Evolutionary conservation across 2,888 invertebrate species (phyloP).

Genomic region (Acleris sparsana): DNA sequence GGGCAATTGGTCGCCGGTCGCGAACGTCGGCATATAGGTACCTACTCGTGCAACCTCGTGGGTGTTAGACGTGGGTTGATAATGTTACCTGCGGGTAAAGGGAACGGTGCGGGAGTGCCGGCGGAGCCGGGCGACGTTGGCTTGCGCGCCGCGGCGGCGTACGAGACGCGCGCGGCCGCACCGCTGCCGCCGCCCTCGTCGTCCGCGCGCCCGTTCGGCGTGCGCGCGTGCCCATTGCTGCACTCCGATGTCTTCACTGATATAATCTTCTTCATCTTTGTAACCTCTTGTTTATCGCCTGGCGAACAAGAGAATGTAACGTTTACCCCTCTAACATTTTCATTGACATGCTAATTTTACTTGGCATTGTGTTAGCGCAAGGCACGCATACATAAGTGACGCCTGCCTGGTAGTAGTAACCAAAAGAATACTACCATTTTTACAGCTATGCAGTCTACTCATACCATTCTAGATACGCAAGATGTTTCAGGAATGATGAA

Average conservation of each 20-base stretch:
- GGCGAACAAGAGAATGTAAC: conserved; percentile 29
- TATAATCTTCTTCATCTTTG: conserved; percentile 73
- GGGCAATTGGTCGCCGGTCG: too few relatives aligned
- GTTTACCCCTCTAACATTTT: background rate
- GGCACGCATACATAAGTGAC: background rate
- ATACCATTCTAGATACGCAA: background rate
- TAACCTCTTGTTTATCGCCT: conserved; percentile 70
- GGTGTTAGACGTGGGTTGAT: too few relatives aligned
- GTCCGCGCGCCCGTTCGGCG: conserved; percentile 75
- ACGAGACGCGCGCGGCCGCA: conserved; percentile 64
- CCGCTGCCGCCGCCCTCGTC: conserved; percentile 69
- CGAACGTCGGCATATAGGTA: too few relatives aligned
- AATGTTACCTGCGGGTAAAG: conserved; percentile 64
- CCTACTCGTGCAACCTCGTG: too few relatives aligned
- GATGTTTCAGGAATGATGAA: background rate
- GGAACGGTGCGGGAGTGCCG: conserved; percentile 64
- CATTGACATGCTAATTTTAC: background rate
- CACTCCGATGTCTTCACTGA: conserved; percentile 59
- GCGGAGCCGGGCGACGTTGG: conserved; percentile 69
- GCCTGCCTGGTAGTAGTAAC: background rate
- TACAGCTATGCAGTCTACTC: background rate
- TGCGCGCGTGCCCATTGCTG: conserved; percentile 74
- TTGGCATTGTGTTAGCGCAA: background rate
- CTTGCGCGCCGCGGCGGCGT: conserved; percentile 75
- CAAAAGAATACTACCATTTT: background rate